phyloP scores from a whole-genome alignment of 1,140 invertebrate genomes.

The Vanessa tameamea region DNA sequence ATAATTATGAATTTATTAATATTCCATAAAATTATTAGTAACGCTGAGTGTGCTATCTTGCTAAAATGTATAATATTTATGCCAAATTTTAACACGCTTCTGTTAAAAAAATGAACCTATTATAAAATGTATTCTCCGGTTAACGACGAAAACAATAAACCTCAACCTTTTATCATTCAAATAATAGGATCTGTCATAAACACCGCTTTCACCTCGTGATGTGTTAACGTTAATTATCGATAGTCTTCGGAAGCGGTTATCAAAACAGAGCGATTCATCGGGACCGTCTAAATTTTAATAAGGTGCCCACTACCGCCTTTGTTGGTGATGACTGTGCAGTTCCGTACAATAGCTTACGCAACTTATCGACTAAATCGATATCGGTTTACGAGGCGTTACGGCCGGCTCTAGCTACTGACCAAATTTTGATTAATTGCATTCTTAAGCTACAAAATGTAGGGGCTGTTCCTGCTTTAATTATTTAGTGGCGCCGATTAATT shows the following conservation, averaged over 20 bases:
- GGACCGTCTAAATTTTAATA: constrained; percentile 78
- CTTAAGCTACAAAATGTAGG: constrained; percentile 59
- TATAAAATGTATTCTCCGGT: background rate
- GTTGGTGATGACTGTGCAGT: constrained; percentile 68
- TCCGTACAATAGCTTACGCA: constrained; percentile 77
- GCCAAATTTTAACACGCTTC: no score
- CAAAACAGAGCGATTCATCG: constrained; percentile 77
- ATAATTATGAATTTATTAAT: no score
- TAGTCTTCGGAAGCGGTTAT: constrained; percentile 64
- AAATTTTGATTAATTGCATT: constrained; percentile 79
- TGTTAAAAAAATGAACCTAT: background rate
- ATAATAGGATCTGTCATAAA: constrained; percentile 60
- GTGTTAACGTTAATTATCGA: constrained; percentile 56
- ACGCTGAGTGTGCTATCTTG: no score
- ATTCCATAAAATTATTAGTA: no score
- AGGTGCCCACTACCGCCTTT: constrained; percentile 79
- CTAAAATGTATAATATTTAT: no score
- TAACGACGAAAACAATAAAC: constrained; percentile 29
- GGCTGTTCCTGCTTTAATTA: constrained; percentile 55
- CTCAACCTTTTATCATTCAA: constrained; percentile 27
- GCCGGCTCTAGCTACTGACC: constrained; percentile 74
- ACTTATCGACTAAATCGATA: constrained; percentile 79
- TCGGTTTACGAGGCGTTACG: constrained; percentile 78
- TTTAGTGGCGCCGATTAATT: constrained; percentile 76
- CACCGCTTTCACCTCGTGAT: constrained; percentile 52